Evolutionary conservation across 2,888 invertebrate species (phyloP), one percentile per base, ranked within the genome.

Genomic region (Cremastinae sp.): DNA sequence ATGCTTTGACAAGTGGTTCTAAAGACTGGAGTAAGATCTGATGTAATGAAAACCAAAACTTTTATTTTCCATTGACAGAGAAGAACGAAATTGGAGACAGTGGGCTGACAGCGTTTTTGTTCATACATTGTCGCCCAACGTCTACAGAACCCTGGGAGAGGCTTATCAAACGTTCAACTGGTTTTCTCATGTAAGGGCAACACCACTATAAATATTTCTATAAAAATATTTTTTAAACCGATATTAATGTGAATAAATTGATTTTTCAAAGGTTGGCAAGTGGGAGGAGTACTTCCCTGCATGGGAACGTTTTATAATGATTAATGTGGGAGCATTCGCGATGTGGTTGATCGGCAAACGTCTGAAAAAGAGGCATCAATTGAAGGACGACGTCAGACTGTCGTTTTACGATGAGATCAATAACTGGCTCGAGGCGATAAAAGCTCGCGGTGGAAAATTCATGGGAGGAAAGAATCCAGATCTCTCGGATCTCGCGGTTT

Each of bases 41-140:
- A n/a, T n/a, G n/a, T n/a, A n/a, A n/a, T n/a, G n/a, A n/a, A n/a
- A n/a, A n/a, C n/a, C n/a, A n/a, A n/a, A n/a, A n/a, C n/a, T n/a
- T n/a, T n/a, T n/a, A n/a, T n/a, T n/a, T n/a, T 28, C 28, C 5
- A 28, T 28, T 28, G 5, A 28, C 85, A 98, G 98, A 45, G 95
- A 96, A 81, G 99, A 99, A 90, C 93, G 97, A 38, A 95, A 96
- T 85, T 99, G 99, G 99, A 92, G 99, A 56, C 93, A 94, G 85
- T 99, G 99, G 99, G 96, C 95, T 0, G 99, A 99, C 88, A 92
- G 93, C 58, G 94, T 95, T 45, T 92, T 98, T 0, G 98, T 99
- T 0, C 99, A 98, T 88, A 94, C 95, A 0, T 91, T 99, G 38
- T 98, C 99, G 0, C 99, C 99, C 0, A 99, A 99, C 90, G 97